These are phyloP conservation scores for Peromyscus nudipes DNA, from an alignment of 2,797 vertebrate species.

Conservation along the genomic window DNA sequence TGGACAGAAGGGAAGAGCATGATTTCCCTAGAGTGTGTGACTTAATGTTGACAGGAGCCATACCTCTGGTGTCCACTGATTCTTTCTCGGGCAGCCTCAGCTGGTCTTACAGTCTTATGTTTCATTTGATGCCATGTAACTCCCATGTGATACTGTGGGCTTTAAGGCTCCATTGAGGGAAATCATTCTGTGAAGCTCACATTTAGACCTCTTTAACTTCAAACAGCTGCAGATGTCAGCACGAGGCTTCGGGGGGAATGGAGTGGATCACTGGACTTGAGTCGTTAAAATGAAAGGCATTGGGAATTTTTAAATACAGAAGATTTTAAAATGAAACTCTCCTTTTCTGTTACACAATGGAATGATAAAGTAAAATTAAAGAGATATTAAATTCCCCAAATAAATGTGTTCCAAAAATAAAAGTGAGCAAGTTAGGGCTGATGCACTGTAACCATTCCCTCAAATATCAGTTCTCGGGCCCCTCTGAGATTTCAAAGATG, in stretches of 20 bases:
- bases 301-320: not conserved
- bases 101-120: not conserved
- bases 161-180: not conserved
- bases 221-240: slow-evolving; percentile 18
- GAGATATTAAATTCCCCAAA: not conserved
- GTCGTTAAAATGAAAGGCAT: not conserved
- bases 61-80: not conserved
- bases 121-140: not conserved
- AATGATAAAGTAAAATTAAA: slow-evolving; percentile 5
- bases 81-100: not conserved
- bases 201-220: slow-evolving; percentile 48
- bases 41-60: not conserved
- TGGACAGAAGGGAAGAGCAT: not conserved
- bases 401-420: slow-evolving; percentile 10
- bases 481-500: not conserved
- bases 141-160: not conserved
- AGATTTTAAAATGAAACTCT: not conserved
- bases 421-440: not conserved
- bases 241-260: slow-evolving; percentile 2
- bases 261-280: not conserved
- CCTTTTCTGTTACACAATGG: not conserved
- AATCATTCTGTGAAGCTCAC: not conserved
- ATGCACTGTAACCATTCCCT: not conserved
- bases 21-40: fast-evolving
- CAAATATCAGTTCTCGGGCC: not conserved